phyloP scores from a whole-genome alignment of 2,888 invertebrate species.

The Aelia acuminata region DNA sequence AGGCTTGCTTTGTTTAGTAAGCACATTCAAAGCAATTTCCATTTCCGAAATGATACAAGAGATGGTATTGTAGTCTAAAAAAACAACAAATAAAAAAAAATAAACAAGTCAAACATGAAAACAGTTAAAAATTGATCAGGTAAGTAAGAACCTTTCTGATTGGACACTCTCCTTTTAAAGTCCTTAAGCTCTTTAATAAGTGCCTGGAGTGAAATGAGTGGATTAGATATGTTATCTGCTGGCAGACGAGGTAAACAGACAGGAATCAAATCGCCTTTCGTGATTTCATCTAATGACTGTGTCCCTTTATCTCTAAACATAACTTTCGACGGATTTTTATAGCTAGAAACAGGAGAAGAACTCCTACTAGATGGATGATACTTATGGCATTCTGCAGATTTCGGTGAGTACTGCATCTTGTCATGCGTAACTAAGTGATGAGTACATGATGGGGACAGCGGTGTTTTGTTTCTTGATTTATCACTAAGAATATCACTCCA shows the following conservation, averaged over 20 bases:
- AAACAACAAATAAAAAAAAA: neutral
- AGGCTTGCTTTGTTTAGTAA: conserved; percentile 19
- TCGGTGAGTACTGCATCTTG: neutral
- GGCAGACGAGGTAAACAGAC: conserved; percentile 26
- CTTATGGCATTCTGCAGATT: neutral
- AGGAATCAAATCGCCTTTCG: conserved; percentile 31
- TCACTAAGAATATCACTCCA: conserved; percentile 54
- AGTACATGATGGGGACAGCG: neutral
- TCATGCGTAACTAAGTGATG: neutral
- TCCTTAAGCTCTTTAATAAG: conserved; percentile 45
- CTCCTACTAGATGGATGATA: neutral
- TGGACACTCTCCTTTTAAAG: neutral
- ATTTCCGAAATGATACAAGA: conserved; percentile 55
- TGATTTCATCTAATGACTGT: conserved; percentile 50
- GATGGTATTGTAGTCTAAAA: conserved; percentile 29
- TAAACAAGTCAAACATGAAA: too few species aligned
- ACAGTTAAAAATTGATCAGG: neutral
- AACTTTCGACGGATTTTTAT: conserved; percentile 23
- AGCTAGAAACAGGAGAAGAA: conserved; percentile 11
- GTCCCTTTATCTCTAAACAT: conserved; percentile 40
- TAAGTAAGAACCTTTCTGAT: conserved; percentile 30
- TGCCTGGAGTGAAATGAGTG: conserved; percentile 38
- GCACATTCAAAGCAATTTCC: conserved; percentile 48
- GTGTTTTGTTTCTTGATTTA: conserved; percentile 7
- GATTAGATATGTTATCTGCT: conserved; percentile 28